These are phyloP conservation scores for Aphelenchoides avenae DNA, from an alignment of 1,140 invertebrate genomes.

Conservation along the genomic window DNA sequence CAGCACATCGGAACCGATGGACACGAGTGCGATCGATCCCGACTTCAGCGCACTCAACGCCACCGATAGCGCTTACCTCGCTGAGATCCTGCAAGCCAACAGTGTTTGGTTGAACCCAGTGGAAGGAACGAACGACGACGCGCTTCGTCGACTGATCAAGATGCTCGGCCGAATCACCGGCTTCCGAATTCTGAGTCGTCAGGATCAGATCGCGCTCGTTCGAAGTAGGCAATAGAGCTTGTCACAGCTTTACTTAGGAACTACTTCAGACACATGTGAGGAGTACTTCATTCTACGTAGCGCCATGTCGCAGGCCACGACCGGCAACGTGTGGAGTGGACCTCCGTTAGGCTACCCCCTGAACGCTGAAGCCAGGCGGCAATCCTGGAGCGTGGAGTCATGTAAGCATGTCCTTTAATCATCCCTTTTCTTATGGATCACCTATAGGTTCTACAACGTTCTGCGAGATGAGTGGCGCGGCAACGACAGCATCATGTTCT, in stretches of 20 bases:
- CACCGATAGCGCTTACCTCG: not conserved
- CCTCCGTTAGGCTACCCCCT: not conserved
- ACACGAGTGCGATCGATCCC: not conserved
- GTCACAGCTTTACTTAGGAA: not conserved
- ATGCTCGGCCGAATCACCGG: conserved; percentile 13
- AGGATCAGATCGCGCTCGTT: conserved; percentile 21
- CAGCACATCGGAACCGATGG: conserved; percentile 15
- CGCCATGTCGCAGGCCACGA: conserved; percentile 6
- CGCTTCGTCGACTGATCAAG: conserved; percentile 18
- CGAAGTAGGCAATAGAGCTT: conserved; percentile 13
- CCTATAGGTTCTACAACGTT: conserved; percentile 33
- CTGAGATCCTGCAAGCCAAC: not conserved
- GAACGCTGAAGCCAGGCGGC: not conserved
- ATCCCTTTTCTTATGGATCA: conserved; percentile 6
- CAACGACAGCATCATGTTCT: conserved; percentile 39
- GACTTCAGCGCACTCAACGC: not conserved
- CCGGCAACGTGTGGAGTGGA: not conserved
- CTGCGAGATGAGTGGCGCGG: conserved; percentile 37
- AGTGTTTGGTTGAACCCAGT: not conserved
- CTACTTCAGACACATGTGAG: not conserved
- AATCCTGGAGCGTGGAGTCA: conserved; percentile 17
- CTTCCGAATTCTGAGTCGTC: conserved; percentile 19
- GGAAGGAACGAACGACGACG: conserved; percentile 7
- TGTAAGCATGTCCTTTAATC: conserved; percentile 15
- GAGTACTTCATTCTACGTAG: not conserved